phyloP scores from a whole-genome alignment of 2,888 invertebrate species.

The Dorcus parallelipipedus region DNA sequence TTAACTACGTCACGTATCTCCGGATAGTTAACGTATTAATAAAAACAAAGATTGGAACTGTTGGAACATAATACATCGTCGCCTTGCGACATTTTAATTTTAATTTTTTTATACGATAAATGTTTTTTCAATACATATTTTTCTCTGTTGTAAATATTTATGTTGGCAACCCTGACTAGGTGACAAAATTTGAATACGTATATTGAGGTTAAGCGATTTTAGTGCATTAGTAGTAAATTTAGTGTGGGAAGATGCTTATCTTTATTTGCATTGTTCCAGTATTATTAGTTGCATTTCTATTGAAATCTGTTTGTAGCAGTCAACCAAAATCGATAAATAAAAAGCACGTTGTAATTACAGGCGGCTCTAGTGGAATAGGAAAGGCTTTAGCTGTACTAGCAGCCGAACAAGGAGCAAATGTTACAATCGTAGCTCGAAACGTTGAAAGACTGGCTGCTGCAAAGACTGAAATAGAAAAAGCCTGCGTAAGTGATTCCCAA shows the following conservation, averaged over 20 bases:
- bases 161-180: too few relatives aligned
- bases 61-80: too few relatives aligned
- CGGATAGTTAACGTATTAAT: too few relatives aligned
- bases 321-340: constrained; percentile 31
- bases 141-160: too few relatives aligned
- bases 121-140: too few relatives aligned
- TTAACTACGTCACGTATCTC: too few relatives aligned
- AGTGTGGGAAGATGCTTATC: neutral
- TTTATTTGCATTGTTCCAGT: constrained; percentile 2
- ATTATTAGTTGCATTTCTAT: constrained; percentile 1
- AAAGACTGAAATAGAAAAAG: constrained; percentile 56
- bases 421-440: constrained; percentile 88
- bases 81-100: too few relatives aligned
- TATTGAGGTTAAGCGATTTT: too few relatives aligned
- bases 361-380: constrained; percentile 96
- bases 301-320: neutral
- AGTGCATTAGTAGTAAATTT: too few relatives aligned
- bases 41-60: too few relatives aligned
- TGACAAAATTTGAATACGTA: too few relatives aligned
- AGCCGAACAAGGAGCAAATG: constrained; percentile 77
- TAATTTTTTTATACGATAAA: too few relatives aligned
- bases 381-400: constrained; percentile 77
- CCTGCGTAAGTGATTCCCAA: constrained; percentile 52
- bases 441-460: constrained; percentile 63
- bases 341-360: constrained; percentile 75